Evolutionary conservation across 2,888 invertebrate genomes (phyloP).

Genomic region (Drosophila phalerata): DNA sequence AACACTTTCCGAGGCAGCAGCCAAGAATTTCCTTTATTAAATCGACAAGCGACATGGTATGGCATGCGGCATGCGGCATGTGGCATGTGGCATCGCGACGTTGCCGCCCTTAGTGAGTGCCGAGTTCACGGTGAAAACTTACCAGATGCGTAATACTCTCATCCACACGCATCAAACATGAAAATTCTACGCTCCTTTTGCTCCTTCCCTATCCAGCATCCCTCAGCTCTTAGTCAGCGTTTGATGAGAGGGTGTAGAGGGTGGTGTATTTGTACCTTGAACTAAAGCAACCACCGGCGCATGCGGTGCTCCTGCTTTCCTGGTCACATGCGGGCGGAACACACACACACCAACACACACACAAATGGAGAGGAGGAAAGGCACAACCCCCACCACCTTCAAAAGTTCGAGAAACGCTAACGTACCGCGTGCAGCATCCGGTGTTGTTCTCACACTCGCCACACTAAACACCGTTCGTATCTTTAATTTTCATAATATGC

Average conservation of each 20-base stretch:
- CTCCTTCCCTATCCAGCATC: conserved; percentile 10
- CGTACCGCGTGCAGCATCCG: conserved; percentile 69
- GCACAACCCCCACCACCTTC: conserved; percentile 20
- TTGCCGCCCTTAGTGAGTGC: conserved; percentile 24
- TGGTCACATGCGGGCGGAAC: conserved; percentile 63
- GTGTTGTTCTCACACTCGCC: conserved; percentile 71
- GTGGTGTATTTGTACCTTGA: conserved; percentile 45
- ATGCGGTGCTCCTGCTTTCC: conserved; percentile 41
- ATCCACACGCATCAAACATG: conserved; percentile 71
- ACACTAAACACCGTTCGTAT: conserved; percentile 55
- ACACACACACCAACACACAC: conserved; percentile 19
- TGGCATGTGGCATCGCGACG: conserved; percentile 62
- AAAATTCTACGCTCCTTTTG: conserved; percentile 52
- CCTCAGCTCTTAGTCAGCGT: conserved; percentile 15
- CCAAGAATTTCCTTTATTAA: conserved; percentile 80
- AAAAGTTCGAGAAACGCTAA: conserved; percentile 12
- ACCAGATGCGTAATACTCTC: conserved; percentile 74
- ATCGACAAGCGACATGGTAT: conserved; percentile 66
- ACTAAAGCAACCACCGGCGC: conserved; percentile 64
- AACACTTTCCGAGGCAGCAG: conserved; percentile 66
- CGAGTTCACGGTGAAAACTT: conserved; percentile 53
- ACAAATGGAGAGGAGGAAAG: not conserved
- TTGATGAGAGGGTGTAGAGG: not conserved
- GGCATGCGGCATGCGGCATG: conserved; percentile 25
- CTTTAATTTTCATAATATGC: conserved; percentile 82